Conservation (phyloP, 2,113 vertebrate species). For the Stigmatopora nigra region DNA sequence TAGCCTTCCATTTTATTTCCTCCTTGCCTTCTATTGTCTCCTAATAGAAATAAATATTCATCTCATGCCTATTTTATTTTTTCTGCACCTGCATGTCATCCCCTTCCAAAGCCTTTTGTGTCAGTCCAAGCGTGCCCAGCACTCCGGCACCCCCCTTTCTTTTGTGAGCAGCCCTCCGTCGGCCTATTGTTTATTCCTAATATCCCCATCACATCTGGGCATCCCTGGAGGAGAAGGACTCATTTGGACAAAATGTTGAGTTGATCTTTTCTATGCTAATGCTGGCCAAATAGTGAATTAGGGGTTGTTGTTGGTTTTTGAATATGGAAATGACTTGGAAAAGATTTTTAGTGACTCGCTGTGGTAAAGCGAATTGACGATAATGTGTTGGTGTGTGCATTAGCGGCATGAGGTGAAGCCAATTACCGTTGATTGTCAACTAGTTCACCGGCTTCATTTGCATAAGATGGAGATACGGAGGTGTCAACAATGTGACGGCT, state of each 20-base stretch:
- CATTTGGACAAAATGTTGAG: constrained; percentile 17
- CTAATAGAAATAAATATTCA: constrained; percentile 33
- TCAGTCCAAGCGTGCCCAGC: constrained; percentile 37
- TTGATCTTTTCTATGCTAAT: constrained; percentile 46
- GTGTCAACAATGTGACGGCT: constrained; percentile 41
- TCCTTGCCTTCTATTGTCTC: constrained; percentile 20
- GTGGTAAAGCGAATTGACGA: constrained; percentile 41
- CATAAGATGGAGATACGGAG: constrained; percentile 28
- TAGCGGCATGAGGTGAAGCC: constrained; percentile 43
- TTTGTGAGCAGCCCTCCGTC: constrained; percentile 12
- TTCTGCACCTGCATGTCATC: constrained; percentile 36
- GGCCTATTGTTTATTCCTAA: constrained; percentile 10
- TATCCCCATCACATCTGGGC: constrained; percentile 12
- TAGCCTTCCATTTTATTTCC: constrained; percentile 15
- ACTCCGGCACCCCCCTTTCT: constrained; percentile 7
- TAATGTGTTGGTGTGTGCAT: constrained; percentile 36
- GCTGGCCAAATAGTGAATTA: constrained; percentile 41
- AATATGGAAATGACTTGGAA: constrained; percentile 47
- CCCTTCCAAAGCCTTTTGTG: constrained; percentile 43
- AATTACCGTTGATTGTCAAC: constrained; percentile 50
- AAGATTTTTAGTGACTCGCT: constrained; percentile 27
- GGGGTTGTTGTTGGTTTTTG: constrained; percentile 16
- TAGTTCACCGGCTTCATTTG: constrained; percentile 36
- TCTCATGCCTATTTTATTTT: constrained; percentile 40
- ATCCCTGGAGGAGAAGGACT: constrained; percentile 10